Conservation (phyloP, 1,140 invertebrate genomes). For the Panulirus ornatus region DNA sequence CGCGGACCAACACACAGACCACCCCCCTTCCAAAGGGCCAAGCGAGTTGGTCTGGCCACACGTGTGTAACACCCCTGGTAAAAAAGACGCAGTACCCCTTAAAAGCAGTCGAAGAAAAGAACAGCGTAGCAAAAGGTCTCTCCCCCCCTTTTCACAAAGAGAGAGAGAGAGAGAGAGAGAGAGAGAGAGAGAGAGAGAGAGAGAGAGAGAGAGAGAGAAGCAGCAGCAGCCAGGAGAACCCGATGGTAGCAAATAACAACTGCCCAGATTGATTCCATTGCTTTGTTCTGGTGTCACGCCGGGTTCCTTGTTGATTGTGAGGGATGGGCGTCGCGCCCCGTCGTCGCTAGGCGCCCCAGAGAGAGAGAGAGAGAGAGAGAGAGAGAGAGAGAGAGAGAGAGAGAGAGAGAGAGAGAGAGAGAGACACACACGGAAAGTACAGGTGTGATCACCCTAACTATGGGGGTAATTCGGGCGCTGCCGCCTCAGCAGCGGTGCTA, state of each 20-base stretch:
- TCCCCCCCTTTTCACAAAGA: background rate
- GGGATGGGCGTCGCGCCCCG: background rate
- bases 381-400: too few relatives aligned
- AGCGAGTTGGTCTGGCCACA: background rate
- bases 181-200: background rate
- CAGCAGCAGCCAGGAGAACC: too few relatives aligned
- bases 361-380: too few relatives aligned
- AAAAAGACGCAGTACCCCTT: background rate
- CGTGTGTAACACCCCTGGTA: background rate
- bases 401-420: too few relatives aligned
- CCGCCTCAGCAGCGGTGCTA: too few relatives aligned
- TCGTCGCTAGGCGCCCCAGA: too few relatives aligned
- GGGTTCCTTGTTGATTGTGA: background rate
- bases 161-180: background rate
- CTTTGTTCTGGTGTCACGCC: background rate
- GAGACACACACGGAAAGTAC: too few relatives aligned
- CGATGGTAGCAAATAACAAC: background rate
- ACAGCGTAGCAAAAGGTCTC: too few relatives aligned
- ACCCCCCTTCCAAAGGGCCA: background rate
- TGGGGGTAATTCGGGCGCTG: too few relatives aligned
- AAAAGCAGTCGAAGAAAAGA: background rate
- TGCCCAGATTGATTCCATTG: background rate
- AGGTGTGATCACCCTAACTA: too few relatives aligned
- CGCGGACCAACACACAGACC: too few relatives aligned
- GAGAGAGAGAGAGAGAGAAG: too few relatives aligned